These are phyloP conservation scores for Neuroscelio doddi DNA, from an alignment of 2,888 invertebrate species.

Conservation along the genomic window DNA sequence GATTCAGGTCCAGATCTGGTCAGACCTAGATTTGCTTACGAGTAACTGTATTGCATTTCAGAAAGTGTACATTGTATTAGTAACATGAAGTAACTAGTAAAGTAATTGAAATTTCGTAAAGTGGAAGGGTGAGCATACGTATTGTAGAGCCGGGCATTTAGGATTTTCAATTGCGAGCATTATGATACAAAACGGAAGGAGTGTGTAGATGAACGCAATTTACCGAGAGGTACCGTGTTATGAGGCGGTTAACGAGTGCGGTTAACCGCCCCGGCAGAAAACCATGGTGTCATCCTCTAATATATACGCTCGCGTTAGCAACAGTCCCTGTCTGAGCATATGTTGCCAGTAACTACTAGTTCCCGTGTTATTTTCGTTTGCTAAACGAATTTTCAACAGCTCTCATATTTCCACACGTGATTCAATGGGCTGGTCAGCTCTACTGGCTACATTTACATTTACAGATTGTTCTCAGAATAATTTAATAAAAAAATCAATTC, in stretches of 20 bases:
- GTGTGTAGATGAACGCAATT: constrained; percentile 50
- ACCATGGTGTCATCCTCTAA: constrained; percentile 67
- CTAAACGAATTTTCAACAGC: constrained; percentile 40
- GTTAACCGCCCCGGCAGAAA: constrained; percentile 70
- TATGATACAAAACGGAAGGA: constrained; percentile 44
- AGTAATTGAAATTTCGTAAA: background rate
- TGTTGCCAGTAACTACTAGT: constrained; percentile 66
- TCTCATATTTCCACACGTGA: constrained; percentile 3
- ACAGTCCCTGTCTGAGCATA: constrained; percentile 68
- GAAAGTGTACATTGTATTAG: too few species aligned
- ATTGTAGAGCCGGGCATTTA: constrained; percentile 28
- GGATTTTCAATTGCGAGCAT: constrained; percentile 43
- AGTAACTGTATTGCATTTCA: too few species aligned
- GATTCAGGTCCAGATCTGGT: too few species aligned
- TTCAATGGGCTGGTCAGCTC: background rate
- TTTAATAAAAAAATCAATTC: too few species aligned
- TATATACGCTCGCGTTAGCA: constrained; percentile 61
- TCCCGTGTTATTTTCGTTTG: constrained; percentile 42
- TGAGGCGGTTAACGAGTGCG: constrained; percentile 71
- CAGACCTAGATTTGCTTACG: too few species aligned
- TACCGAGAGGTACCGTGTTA: constrained; percentile 64
- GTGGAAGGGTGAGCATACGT: background rate
- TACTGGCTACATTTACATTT: too few species aligned
- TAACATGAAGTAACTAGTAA: too few species aligned
- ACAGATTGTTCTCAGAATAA: background rate